phyloP scores from a whole-genome alignment of 2,113 vertebrate species.

The Hydropotes inermis region DNA sequence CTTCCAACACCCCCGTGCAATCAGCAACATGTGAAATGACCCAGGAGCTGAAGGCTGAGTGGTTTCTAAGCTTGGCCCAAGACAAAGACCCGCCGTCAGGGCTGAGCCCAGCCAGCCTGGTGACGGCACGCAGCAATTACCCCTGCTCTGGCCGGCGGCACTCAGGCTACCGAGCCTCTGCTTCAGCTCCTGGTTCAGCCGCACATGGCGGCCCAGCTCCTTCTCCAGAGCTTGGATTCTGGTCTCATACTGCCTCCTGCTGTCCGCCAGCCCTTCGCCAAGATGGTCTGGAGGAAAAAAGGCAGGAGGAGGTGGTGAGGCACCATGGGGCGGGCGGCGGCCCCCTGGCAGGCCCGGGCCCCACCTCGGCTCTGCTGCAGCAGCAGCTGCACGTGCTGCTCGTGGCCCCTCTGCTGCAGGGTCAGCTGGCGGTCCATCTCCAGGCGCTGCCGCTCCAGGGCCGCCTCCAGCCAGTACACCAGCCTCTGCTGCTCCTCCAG shows the following conservation, averaged over 20 bases:
- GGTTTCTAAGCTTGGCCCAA: background rate
- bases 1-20: background rate
- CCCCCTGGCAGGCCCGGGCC: rapidly evolving
- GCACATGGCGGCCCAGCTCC: constrained; percentile 88
- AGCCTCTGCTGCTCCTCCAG: constrained; percentile 93
- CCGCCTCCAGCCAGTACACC: constrained; percentile 92
- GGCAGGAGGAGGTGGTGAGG: background rate
- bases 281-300: constrained; percentile 87
- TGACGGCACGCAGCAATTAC: constrained; percentile 68
- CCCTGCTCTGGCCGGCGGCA: constrained; percentile 80
- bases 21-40: background rate
- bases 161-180: constrained; percentile 83
- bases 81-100: no score
- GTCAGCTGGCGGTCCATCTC: constrained; percentile 95
- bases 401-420: constrained; percentile 95
- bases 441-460: constrained; percentile 91
- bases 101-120: rapidly evolving
- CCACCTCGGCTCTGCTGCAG: constrained; percentile 93
- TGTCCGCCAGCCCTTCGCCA: constrained; percentile 90
- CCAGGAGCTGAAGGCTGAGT: no score
- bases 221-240: constrained; percentile 91
- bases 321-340: rapidly evolving
- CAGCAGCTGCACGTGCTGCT: constrained; percentile 91
- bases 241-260: constrained; percentile 91
- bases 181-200: constrained; percentile 90